Evolutionary conservation across 2,113 vertebrate genomes (phyloP).

Genomic region (Columbina picui): DNA sequence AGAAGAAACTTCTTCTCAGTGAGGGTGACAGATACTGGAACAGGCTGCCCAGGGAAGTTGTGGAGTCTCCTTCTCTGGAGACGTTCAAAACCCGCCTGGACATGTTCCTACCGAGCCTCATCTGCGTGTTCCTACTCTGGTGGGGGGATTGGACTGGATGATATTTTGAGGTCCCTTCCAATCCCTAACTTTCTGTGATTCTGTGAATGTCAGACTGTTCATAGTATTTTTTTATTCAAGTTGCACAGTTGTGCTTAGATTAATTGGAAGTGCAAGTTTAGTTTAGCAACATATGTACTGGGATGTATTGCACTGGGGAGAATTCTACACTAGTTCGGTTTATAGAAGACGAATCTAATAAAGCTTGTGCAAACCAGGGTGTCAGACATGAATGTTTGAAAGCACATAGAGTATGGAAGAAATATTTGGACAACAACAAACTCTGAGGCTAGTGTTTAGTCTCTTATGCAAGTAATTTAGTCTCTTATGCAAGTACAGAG

Average conservation of each 20-base stretch:
- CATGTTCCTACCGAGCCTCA: no score
- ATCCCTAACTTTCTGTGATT: no score
- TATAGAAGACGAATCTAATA: background rate
- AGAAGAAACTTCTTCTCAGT: no score
- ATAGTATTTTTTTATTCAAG: background rate
- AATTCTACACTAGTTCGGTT: background rate
- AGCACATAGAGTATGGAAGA: background rate
- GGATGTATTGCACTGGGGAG: background rate
- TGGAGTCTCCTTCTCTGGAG: no score
- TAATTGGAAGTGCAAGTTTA: background rate
- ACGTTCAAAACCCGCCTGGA: no score
- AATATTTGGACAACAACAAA: fast-evolving
- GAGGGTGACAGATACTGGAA: no score
- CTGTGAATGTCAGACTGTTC: background rate
- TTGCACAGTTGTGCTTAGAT: background rate
- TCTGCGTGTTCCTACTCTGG: no score
- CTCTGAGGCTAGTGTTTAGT: background rate
- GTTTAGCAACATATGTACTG: background rate
- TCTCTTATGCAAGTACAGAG: fast-evolving
- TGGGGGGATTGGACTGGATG: no score
- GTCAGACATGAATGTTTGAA: fast-evolving
- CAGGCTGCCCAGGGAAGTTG: no score
- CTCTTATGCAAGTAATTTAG: fast-evolving
- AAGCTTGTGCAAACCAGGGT: background rate
- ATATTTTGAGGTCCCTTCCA: no score